These are phyloP conservation scores for Mechanitis messenoides DNA, from an alignment of 2,888 invertebrate genomes.

Conservation along the genomic window DNA sequence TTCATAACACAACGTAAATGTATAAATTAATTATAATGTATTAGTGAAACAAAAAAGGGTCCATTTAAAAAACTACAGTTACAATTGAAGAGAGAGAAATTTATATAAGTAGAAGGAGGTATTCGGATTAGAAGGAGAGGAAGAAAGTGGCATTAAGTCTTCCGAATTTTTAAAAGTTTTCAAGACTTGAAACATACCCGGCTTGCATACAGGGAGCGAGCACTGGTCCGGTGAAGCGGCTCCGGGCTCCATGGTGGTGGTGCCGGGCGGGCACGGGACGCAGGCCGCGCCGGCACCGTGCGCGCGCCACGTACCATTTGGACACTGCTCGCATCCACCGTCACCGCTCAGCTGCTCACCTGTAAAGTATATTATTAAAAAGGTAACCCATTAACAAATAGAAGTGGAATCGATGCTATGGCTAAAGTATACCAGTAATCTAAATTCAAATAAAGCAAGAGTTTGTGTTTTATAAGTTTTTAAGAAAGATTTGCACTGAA, in stretches of 20 bases:
- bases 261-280: conserved; percentile 89
- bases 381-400: background rate
- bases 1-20: too few species aligned
- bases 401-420: background rate
- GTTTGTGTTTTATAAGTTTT: too few species aligned
- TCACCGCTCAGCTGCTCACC: conserved; percentile 90
- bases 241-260: conserved; percentile 91
- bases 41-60: too few species aligned
- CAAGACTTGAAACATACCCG: conserved; percentile 63
- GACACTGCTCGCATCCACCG: conserved; percentile 95
- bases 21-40: too few species aligned
- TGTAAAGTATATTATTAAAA: conserved; percentile 32
- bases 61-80: too few species aligned
- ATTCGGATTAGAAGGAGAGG: too few species aligned
- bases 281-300: conserved; percentile 94
- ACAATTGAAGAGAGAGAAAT: too few species aligned
- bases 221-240: conserved; percentile 92
- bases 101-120: too few species aligned
- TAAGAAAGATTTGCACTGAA: too few species aligned
- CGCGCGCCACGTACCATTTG: conserved; percentile 89
- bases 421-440: too few species aligned
- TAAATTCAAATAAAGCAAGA: background rate
- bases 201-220: conserved; percentile 90
- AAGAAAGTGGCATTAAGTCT: too few species aligned
- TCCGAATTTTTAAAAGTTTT: too few species aligned